Percentiles rank a stretch among this genome's conserved stretches.
phyloP scores from a whole-genome alignment of 2,113 vertebrate genomes.

The Epinephelus moara region DNA sequence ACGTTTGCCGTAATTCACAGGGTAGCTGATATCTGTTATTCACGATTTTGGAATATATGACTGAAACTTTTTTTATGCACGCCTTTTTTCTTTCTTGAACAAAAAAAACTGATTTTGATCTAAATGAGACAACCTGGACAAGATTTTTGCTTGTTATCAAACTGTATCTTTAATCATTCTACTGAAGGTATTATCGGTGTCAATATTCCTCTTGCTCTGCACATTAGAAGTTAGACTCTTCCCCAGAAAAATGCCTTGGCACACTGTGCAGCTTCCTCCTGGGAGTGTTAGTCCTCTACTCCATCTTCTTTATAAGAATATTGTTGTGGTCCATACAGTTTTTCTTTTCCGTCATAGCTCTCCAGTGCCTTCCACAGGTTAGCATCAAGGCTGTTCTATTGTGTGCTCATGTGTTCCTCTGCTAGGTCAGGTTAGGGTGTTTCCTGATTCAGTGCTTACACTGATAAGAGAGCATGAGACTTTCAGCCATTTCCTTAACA shows the following conservation, averaged over 20 bases:
- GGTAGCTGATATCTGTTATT: not conserved
- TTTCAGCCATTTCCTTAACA: not conserved
- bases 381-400: no score
- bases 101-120: not conserved
- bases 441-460: no score
- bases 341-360: no score
- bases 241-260: not conserved
- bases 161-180: no score
- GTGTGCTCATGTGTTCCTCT: no score
- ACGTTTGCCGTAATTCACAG: not conserved
- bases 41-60: not conserved
- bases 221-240: not conserved
- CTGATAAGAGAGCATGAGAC: no score
- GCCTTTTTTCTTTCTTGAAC: not conserved
- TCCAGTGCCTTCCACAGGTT: no score
- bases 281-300: no score
- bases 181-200: not conserved
- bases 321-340: no score
- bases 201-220: not conserved
- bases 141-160: no score
- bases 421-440: no score
- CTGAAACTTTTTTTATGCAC: not conserved
- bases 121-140: not conserved
- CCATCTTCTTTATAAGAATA: no score
- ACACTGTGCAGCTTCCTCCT: not conserved